phyloP scores from a whole-genome alignment of 2,113 vertebrate genomes.

The Perca fluviatilis region DNA sequence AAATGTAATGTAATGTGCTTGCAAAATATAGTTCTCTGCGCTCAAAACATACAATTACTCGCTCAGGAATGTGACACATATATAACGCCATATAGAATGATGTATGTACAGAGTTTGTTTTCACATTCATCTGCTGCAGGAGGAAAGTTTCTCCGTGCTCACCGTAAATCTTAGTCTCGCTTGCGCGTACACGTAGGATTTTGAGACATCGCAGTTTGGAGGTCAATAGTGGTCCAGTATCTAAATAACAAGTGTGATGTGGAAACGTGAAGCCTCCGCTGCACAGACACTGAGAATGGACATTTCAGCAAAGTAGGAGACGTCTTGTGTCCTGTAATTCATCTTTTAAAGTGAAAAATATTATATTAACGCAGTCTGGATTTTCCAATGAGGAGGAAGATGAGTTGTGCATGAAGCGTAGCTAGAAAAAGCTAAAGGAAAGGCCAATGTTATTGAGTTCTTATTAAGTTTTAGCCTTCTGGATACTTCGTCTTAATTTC shows the following conservation, averaged over 20 bases:
- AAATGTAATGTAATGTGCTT: too few species aligned
- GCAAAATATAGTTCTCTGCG: too few species aligned
- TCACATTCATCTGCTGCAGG: not conserved
- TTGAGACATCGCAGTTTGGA: not conserved
- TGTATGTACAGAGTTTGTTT: not conserved
- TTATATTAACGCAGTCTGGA: not conserved
- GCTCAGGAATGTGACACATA: too few species aligned
- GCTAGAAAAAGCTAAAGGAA: not conserved
- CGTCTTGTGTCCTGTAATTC: too few species aligned
- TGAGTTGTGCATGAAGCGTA: not conserved
- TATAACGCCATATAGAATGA: too few species aligned
- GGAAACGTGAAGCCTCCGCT: not conserved
- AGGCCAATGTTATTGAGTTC: not conserved
- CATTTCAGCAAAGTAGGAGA: not conserved
- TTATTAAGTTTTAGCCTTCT: not conserved
- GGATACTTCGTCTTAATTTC: not conserved
- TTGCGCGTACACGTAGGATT: not conserved
- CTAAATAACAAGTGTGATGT: not conserved
- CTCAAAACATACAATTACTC: too few species aligned
- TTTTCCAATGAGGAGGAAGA: not conserved
- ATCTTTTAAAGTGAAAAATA: not conserved
- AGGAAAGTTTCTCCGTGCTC: not conserved
- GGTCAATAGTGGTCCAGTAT: not conserved
- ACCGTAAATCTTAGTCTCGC: not conserved
- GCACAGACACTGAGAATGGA: not conserved